Evolutionary conservation across 1,140 invertebrate species (phyloP).

Genomic region (Hypsibius dujardini): DNA sequence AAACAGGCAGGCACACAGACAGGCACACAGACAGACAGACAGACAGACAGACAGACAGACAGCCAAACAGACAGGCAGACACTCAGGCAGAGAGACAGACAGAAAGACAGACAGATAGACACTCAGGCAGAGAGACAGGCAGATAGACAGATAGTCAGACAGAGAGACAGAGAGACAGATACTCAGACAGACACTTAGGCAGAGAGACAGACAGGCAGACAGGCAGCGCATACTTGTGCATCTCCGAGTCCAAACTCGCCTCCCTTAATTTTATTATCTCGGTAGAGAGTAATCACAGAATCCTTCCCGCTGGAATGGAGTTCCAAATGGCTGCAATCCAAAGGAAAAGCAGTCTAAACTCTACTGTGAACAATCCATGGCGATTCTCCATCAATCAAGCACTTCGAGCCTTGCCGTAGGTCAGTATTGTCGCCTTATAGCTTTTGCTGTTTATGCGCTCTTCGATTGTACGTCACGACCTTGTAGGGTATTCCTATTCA

Average conservation of each 20-base stretch:
- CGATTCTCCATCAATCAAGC: background rate
- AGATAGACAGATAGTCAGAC: too few species aligned
- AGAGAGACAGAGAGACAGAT: too few species aligned
- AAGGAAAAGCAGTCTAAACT: background rate
- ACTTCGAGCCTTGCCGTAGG: background rate
- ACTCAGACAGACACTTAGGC: too few species aligned
- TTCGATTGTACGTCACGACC: background rate
- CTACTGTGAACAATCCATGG: background rate
- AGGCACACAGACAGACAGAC: constrained; percentile 6
- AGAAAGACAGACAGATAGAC: too few species aligned
- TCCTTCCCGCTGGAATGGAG: background rate
- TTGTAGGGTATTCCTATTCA: too few species aligned
- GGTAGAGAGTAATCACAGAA: constrained; percentile 10
- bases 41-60: too few species aligned
- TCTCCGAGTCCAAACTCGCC: constrained; percentile 11
- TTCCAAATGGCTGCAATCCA: constrained; percentile 2
- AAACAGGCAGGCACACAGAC: too few species aligned
- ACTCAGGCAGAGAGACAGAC: too few species aligned
- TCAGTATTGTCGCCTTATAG: constrained; percentile 4
- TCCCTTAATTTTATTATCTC: constrained; percentile 1
- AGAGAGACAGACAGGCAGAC: too few species aligned
- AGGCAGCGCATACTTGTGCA: constrained; percentile 8
- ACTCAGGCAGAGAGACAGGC: too few species aligned
- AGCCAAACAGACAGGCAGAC: too few species aligned
- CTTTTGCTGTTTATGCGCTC: background rate